Base-by-base conservation (phyloP, 1,140 invertebrate genomes). In the Lethrus apterus region DNA sequence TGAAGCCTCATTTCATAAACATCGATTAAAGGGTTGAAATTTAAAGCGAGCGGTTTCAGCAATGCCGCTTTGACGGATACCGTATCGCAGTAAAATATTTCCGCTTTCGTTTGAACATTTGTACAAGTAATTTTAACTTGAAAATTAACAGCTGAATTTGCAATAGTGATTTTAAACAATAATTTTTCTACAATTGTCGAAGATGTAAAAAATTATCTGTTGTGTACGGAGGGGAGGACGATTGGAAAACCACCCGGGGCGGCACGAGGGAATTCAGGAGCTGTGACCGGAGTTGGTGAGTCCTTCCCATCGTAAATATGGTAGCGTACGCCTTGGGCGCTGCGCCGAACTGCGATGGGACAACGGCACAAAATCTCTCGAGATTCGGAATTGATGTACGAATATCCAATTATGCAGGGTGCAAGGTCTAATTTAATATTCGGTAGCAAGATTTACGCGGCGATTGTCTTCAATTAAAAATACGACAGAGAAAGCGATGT, bases 1-100 rank as follows among this genome's bases (percentile, higher is more conserved):
- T 57, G 51, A 59, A 60, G 54, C 52, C 56, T 50, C 59, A 59
- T 63, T 63, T 62, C 61, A 63, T 63, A 63, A 63, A 63, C 61
- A 63, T 63, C 58, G 61, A 62, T 62, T 62, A 62, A 57, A 58
- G 56, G 56, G 57, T 58, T 60, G 47, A 40, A 57, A 55, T 44
- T 57, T 38, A 38, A 38, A 18, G 35, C 18, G 35, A 38, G 35
- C 35, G 35, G 35, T 38, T n/a, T n/a, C n/a, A n/a, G n/a, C n/a
- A n/a, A n/a, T n/a, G n/a, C n/a, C n/a, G n/a, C n/a, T n/a, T n/a
- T n/a, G n/a, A n/a, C n/a, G n/a, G n/a, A n/a, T n/a, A n/a, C n/a
- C n/a, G n/a, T n/a, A n/a, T n/a, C n/a, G n/a, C n/a, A n/a, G n/a
- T n/a, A n/a, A n/a, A n/a, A n/a, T n/a, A n/a, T n/a, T n/a, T n/a